Base-by-base conservation (phyloP, 2,888 invertebrate species). In the Epirrita christyi region DNA sequence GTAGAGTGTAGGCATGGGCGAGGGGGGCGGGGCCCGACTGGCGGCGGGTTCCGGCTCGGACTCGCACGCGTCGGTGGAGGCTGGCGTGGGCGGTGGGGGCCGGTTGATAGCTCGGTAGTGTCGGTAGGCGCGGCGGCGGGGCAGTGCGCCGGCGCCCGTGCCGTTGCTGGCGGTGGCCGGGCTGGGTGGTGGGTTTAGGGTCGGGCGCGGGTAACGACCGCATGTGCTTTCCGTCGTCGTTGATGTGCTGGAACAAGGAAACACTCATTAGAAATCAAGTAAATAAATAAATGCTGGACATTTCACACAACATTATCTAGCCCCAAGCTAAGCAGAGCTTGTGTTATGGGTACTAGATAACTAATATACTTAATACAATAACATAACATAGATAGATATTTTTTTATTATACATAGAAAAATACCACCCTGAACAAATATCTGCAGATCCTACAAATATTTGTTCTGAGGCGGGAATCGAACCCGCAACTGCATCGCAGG, bases 51-150 rank as follows among this genome's bases (percentile, higher is more conserved):
- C 81, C 71, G 93, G 78, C 80, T 97, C 97, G 21, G 96, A 96
- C 83, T 97, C 97, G 81, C 97, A 97, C 74, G 97, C 98, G 66
- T 98, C 97, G 70, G 98, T 98, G 34, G 98, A 98, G 67, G 97
- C 97, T 78, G 98, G 98, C 0, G 98, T 98, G 15, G 98, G 98
- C 9, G 98, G 98, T 27, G 98, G 98, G 6, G 98, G 98, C 0
- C 97, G 97, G 81, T 96, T 96, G 86, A 95, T 95, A 62, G 96
- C 96, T 66, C 94, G 85, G 82, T 96, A 96, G 83, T 96, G 95
- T 27, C 96, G 93, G 83, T 96, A 96, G 1, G 97, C 95, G 57
- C 95, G 93, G 52, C 96, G 95, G 11, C 94, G 89, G 86, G 93
- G 67, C 93, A 93, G 5, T 93, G 6, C 95, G 10, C 96, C 96